Conservation (phyloP, 2,888 invertebrate species). For the Tortricodes alternella region DNA sequence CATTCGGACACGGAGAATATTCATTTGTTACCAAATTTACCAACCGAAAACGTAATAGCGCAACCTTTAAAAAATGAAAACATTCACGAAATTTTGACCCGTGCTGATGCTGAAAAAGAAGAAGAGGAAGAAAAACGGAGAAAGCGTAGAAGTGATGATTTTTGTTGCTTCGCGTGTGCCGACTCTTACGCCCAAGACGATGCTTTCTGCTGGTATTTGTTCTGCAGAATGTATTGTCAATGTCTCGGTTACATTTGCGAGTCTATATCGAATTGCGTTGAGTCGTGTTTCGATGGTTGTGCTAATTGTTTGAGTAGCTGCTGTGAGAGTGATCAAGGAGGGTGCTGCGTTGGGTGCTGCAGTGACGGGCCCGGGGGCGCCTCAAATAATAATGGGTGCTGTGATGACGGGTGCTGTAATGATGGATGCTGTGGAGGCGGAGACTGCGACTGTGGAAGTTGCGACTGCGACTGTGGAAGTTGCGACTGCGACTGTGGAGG, state of each 20-base stretch:
- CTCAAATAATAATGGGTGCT: constrained; percentile 12
- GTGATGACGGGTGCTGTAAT: constrained; percentile 34
- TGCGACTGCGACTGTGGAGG: constrained; percentile 11
- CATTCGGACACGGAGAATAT: no score
- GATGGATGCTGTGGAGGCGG: constrained; percentile 1
- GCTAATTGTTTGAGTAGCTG: constrained; percentile 41
- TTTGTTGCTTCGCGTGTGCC: constrained; percentile 22
- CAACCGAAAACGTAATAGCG: not conserved
- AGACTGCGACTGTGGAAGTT: not conserved
- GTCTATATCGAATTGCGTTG: constrained; percentile 39
- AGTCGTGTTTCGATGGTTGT: constrained; percentile 42
- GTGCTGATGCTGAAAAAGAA: not conserved
- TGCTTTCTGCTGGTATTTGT: constrained; percentile 34
- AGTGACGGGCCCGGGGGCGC: not conserved
- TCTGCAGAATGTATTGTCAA: constrained; percentile 38
- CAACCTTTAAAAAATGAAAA: not conserved
- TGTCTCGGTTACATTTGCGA: constrained; percentile 36
- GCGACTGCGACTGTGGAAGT: not conserved
- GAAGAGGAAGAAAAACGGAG: not conserved
- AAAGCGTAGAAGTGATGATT: constrained; percentile 11
- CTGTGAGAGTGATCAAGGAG: constrained; percentile 34
- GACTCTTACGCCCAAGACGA: constrained; percentile 32
- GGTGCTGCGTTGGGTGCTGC: not conserved
- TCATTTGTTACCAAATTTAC: not conserved
- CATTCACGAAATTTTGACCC: not conserved